phyloP scores from a whole-genome alignment of 2,888 invertebrate genomes.

The Rhogogaster chlorosoma region DNA sequence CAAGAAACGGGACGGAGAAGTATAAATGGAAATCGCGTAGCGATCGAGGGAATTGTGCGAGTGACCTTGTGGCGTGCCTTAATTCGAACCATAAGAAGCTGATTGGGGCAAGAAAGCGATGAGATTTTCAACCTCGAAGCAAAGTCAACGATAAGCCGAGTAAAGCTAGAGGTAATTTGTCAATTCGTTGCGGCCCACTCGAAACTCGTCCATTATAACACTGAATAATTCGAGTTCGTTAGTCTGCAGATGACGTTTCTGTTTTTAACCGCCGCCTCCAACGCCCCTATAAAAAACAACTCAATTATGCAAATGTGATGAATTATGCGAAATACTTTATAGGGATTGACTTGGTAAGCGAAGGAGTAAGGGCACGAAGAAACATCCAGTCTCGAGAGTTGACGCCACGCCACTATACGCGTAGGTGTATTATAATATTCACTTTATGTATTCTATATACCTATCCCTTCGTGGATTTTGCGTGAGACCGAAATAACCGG shows the following conservation, averaged over 20 bases:
- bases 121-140: not conserved
- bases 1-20: conserved; percentile 13
- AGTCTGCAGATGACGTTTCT: conserved; percentile 47
- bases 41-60: not conserved
- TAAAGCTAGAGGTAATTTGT: conserved; percentile 21
- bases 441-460: not conserved
- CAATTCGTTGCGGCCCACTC: conserved; percentile 36
- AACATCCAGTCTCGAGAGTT: conserved; percentile 13
- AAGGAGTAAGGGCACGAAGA: conserved; percentile 13
- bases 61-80: conserved; percentile 17
- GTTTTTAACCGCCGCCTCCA: conserved; percentile 43
- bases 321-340: conserved; percentile 60
- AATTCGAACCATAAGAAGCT: not conserved
- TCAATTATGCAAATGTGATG: conserved; percentile 61
- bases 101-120: not conserved
- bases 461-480: conserved; percentile 1
- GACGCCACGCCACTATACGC: not conserved
- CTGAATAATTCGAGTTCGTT: conserved; percentile 49
- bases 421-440: conserved; percentile 13
- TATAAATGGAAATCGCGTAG: not conserved
- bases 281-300: conserved; percentile 55
- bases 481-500: conserved; percentile 31
- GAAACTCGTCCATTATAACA: conserved; percentile 46
- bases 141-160: conserved; percentile 4
- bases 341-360: conserved; percentile 45